phyloP scores from a whole-genome alignment of 2,113 vertebrate species.

The Chaetodon auriga region DNA sequence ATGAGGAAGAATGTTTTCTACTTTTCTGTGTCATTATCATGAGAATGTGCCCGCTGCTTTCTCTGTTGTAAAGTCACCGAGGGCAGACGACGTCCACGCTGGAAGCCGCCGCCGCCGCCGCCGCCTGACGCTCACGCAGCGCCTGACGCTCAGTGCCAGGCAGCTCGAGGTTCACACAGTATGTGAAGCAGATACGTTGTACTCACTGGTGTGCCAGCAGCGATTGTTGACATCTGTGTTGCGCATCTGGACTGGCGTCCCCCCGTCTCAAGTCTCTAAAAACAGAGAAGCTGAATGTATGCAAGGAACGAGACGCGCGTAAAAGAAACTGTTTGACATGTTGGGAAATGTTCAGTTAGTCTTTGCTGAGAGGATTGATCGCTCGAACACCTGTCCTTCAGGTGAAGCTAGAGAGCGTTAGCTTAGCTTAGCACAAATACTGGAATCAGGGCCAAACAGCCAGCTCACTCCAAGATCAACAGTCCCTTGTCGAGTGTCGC shows the following conservation, averaged over 20 bases:
- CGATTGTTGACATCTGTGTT: constrained; percentile 54
- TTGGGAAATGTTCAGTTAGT: constrained; percentile 6
- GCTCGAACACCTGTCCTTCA: not conserved
- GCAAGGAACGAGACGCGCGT: constrained; percentile 52
- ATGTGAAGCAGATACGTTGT: constrained; percentile 15
- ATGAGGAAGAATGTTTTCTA: constrained; percentile 78
- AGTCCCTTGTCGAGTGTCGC: no score
- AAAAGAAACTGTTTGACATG: constrained; percentile 25
- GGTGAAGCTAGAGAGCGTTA: not conserved
- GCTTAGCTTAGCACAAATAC: not conserved
- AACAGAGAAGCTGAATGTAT: constrained; percentile 75
- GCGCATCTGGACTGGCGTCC: constrained; percentile 20
- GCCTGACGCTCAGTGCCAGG: constrained; percentile 27
- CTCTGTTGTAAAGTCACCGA: constrained; percentile 58
- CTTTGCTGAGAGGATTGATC: constrained; percentile 13
- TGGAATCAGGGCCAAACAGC: not conserved
- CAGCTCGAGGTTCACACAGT: constrained; percentile 11
- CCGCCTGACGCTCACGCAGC: not conserved
- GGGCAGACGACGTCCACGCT: constrained; percentile 61
- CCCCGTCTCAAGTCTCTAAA: constrained; percentile 31
- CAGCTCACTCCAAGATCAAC: not conserved
- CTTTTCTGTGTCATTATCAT: constrained; percentile 63
- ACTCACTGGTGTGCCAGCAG: constrained; percentile 30
- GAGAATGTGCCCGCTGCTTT: constrained; percentile 66
- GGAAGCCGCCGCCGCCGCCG: constrained; percentile 29